Evolutionary conservation across 2,113 vertebrate genomes (phyloP).

Genomic region (Nipponia nippon): DNA sequence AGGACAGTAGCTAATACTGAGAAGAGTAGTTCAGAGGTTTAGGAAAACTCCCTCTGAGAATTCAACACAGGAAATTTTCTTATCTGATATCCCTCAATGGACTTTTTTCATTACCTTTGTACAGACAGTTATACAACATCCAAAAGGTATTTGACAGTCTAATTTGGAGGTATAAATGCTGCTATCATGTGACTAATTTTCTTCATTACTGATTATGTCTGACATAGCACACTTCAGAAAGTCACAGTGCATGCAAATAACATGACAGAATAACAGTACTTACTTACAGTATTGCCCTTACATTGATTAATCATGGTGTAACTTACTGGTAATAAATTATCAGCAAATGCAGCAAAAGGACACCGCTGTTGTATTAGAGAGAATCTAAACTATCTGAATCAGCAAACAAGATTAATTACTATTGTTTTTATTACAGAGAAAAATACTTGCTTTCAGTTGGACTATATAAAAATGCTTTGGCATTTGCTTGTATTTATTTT

Average conservation of each 20-base stretch:
- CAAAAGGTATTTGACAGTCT: background rate
- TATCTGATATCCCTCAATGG: background rate
- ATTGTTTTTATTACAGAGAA: background rate
- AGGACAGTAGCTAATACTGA: background rate
- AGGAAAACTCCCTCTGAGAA: background rate
- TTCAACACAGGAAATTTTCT: background rate
- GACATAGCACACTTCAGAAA: background rate
- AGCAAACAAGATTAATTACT: background rate
- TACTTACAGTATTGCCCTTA: background rate
- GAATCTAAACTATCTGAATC: background rate
- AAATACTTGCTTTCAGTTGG: background rate
- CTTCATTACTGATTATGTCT: background rate
- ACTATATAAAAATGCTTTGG: background rate
- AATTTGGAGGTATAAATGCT: background rate
- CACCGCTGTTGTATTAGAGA: background rate
- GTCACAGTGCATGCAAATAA: background rate
- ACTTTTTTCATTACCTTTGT: background rate
- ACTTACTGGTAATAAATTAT: background rate
- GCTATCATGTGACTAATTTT: background rate
- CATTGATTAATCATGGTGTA: background rate
- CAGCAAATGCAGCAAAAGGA: background rate
- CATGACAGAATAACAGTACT: background rate
- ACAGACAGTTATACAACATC: background rate
- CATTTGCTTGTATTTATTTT: background rate
- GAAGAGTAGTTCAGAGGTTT: background rate